phyloP scores from a whole-genome alignment of 2,888 invertebrate genomes.

The Gymnocheta viridis region DNA sequence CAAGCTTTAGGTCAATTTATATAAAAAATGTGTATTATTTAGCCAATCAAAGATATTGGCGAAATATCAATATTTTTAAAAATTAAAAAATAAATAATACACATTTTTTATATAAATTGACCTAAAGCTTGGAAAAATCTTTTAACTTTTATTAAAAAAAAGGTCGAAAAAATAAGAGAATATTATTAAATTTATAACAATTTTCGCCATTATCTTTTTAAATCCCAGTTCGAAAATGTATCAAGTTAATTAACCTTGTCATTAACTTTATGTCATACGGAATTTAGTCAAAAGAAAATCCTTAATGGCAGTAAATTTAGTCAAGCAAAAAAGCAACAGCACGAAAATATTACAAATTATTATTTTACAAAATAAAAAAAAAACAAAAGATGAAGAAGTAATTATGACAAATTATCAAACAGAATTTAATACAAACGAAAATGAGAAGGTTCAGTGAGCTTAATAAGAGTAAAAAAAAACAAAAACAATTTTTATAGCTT shows the following conservation, averaged over 20 bases:
- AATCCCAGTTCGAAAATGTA: not conserved
- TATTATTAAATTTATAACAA: not conserved
- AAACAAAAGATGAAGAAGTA: not conserved
- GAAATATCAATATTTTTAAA: too few species aligned
- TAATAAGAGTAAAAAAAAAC: not conserved
- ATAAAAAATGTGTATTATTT: too few species aligned
- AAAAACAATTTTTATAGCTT: not conserved
- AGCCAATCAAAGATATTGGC: too few species aligned
- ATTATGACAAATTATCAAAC: conserved; percentile 4
- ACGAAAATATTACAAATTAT: not conserved
- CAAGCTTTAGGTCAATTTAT: too few species aligned
- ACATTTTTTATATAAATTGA: too few species aligned
- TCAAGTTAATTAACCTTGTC: conserved; percentile 49
- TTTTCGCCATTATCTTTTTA: too few species aligned
- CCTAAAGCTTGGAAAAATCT: too few species aligned
- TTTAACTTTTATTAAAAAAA: too few species aligned
- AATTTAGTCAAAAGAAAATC: conserved; percentile 24
- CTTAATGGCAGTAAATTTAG: conserved; percentile 49
- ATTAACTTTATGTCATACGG: conserved; percentile 37
- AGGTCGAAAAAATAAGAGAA: too few species aligned
- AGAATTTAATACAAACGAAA: not conserved
- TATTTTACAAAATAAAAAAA: not conserved
- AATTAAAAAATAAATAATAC: too few species aligned
- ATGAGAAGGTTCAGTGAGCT: not conserved
- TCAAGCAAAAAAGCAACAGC: conserved; percentile 7